A percentile compares a stretch with the other conserved stretches of the same genome.
Conservation (phyloP, 2,113 vertebrate species). For the Notiomystis cincta region DNA sequence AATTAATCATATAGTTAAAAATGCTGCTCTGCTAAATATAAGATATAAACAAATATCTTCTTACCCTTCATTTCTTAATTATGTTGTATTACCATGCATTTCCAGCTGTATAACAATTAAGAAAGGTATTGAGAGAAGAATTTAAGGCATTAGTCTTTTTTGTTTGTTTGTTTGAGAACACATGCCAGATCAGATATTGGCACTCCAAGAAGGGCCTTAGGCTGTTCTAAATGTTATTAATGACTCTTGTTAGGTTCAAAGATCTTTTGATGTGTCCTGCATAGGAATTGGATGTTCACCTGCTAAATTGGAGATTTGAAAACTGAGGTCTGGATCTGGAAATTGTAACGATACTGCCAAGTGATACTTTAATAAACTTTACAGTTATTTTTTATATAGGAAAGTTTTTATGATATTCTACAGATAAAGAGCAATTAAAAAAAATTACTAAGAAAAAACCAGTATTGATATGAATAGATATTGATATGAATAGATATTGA, state of each 20-base stretch:
- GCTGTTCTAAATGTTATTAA: neutral
- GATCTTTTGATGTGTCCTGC: neutral
- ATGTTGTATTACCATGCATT: neutral
- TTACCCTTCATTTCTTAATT: neutral
- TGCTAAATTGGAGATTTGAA: neutral
- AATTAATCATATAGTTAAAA: neutral
- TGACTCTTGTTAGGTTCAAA: neutral
- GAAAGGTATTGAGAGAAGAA: neutral
- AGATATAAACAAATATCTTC: neutral
- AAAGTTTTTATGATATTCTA: neutral
- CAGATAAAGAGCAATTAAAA: neutral
- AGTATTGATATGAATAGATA: neutral
- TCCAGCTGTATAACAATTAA: neutral
- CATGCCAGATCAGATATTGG: neutral
- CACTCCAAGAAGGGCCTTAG: neutral
- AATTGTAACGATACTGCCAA: neutral
- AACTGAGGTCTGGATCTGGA: neutral
- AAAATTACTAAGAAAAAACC: neutral
- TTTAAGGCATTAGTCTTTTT: neutral
- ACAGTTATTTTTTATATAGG: neutral
- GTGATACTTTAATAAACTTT: neutral
- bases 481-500: rapidly evolving
- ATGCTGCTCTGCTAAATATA: neutral
- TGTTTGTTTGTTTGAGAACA: too few species aligned
- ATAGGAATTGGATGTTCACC: neutral